Percentiles rank a stretch among this genome's conserved stretches.
These are phyloP conservation scores for Oreohelix idahoensis DNA, from an alignment of 1,140 invertebrate species.

Conservation along the genomic window DNA sequence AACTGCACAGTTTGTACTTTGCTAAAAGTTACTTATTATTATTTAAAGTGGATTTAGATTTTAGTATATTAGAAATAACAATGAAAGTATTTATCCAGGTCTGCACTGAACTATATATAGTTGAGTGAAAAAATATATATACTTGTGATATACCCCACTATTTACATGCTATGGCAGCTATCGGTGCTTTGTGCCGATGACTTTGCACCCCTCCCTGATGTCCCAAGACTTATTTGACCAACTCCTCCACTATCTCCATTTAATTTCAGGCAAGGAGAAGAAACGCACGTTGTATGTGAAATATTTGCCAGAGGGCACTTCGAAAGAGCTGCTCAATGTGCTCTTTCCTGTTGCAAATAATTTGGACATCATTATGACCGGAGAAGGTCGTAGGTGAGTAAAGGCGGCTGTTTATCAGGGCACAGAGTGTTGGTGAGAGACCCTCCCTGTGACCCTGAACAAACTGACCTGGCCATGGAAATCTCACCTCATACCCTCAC, in stretches of 20 bases:
- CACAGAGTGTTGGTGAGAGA: conserved; percentile 39
- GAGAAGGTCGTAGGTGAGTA: conserved; percentile 43
- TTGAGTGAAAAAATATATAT: not conserved
- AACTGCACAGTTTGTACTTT: not conserved
- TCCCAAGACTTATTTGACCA: conserved; percentile 23
- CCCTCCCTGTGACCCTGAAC: conserved; percentile 35
- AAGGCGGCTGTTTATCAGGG: conserved; percentile 37
- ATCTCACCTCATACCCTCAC: conserved; percentile 26
- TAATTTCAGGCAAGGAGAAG: conserved; percentile 43
- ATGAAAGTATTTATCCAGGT: not conserved
- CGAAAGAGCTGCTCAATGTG: conserved; percentile 44
- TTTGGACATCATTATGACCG: conserved; percentile 43
- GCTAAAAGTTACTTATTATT: not conserved
- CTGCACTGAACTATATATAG: not conserved
- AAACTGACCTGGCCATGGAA: conserved; percentile 11
- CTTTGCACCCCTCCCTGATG: conserved; percentile 6
- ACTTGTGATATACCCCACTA: not conserved
- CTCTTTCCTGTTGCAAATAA: conserved; percentile 44
- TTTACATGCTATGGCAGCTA: conserved; percentile 17
- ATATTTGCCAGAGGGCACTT: conserved; percentile 42
- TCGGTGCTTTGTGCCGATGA: conserved; percentile 15
- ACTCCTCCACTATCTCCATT: conserved; percentile 29
- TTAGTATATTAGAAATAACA: not conserved
- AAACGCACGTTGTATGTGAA: conserved; percentile 42
- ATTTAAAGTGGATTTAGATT: too few relatives aligned